Conservation (phyloP, 2,797 vertebrate genomes). For the Pangasius mekongensis region DNA sequence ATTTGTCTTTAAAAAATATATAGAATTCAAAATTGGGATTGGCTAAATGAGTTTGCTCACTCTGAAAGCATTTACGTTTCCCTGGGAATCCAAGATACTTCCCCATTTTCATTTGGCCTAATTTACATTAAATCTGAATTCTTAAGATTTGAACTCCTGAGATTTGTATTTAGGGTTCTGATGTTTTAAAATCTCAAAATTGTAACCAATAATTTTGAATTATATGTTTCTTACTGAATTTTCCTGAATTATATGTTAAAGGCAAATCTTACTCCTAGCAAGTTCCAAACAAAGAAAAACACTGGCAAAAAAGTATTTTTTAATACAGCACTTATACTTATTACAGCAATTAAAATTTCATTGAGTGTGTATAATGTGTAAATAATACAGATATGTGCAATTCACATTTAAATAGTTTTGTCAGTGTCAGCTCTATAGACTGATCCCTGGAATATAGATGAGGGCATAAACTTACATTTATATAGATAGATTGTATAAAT, state of each 20-base stretch:
- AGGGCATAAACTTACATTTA: neutral
- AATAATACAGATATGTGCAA: neutral
- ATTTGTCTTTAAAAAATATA: too few relatives aligned
- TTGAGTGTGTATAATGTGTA: neutral
- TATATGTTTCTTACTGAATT: too few relatives aligned
- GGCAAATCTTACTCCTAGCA: neutral
- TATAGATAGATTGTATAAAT: neutral
- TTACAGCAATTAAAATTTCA: neutral
- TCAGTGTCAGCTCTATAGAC: slow-evolving; percentile 22
- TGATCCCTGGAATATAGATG: slow-evolving; percentile 38
- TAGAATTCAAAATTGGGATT: too few relatives aligned
- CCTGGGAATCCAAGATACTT: neutral
- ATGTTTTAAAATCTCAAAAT: too few relatives aligned
- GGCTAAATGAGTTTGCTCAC: neutral
- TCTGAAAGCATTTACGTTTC: neutral
- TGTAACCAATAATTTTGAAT: neutral
- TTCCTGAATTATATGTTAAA: neutral
- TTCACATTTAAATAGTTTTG: neutral
- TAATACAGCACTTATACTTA: neutral
- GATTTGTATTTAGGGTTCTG: neutral
- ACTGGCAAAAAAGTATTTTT: too few relatives aligned
- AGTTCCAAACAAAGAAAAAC: neutral
- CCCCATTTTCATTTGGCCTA: neutral
- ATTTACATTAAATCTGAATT: neutral
- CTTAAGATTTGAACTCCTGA: neutral